These are phyloP conservation scores for Eurytoma californica DNA, from an alignment of 2,888 invertebrate species.

Conservation along the genomic window DNA sequence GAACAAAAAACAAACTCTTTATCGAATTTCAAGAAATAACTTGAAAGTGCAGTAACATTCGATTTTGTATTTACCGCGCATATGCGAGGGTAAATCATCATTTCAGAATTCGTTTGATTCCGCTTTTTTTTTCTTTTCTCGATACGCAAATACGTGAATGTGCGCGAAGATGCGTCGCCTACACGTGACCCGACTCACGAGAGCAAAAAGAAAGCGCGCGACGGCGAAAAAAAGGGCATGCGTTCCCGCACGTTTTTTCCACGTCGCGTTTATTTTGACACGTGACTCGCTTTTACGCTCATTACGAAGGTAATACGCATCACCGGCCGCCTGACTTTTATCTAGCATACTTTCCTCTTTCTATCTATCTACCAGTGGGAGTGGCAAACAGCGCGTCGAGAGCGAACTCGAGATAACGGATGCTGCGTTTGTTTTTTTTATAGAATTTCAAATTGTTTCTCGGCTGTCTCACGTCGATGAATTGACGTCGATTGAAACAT, in stretches of 20 bases:
- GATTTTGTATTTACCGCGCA: too few relatives aligned
- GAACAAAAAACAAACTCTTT: too few relatives aligned
- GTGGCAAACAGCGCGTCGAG: too few relatives aligned
- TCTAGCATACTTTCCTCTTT: conserved; percentile 14
- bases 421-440: too few relatives aligned
- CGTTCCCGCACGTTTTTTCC: conserved; percentile 1
- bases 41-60: background rate
- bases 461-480: too few relatives aligned
- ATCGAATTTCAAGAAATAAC: background rate
- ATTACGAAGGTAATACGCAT: background rate
- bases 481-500: too few relatives aligned
- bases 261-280: background rate
- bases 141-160: background rate
- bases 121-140: background rate
- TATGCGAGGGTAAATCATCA: background rate
- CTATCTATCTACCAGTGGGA: background rate
- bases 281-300: conserved; percentile 6
- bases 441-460: too few relatives aligned
- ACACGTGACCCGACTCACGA: conserved; percentile 12
- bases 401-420: too few relatives aligned
- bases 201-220: conserved; percentile 16
- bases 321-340: background rate
- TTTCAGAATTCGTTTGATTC: background rate
- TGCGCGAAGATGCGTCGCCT: background rate
- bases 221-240: conserved; percentile 11